These are phyloP conservation scores for Discoglossus pictus DNA, from an alignment of 2,797 vertebrate species.

Conservation along the genomic window DNA sequence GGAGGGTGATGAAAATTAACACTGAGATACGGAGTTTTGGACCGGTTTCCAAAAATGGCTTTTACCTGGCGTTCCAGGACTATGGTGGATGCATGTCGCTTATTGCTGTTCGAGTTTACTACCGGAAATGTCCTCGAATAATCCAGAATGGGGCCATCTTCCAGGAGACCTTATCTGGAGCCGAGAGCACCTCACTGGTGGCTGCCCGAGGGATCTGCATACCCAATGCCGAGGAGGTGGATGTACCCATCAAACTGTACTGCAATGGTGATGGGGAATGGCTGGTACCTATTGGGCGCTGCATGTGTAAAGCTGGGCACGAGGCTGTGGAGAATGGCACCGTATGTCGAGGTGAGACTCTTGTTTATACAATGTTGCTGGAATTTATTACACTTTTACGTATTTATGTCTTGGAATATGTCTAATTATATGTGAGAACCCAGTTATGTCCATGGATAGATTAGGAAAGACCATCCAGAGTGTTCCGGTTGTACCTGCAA, in stretches of 20 bases:
- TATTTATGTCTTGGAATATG: too few relatives aligned
- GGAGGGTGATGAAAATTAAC: constrained; percentile 96
- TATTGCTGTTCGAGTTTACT: constrained; percentile 90
- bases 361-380: too few relatives aligned
- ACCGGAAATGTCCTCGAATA: constrained; percentile 86
- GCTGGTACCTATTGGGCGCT: constrained; percentile 94
- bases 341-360: constrained; percentile 84
- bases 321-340: constrained; percentile 87
- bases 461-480: too few relatives aligned
- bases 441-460: too few relatives aligned
- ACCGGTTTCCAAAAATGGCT: constrained; percentile 87
- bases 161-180: constrained; percentile 89
- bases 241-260: constrained; percentile 94
- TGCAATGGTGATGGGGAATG: constrained; percentile 95
- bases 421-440: too few relatives aligned
- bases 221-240: constrained; percentile 90
- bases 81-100: constrained; percentile 96
- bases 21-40: constrained; percentile 92
- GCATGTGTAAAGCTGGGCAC: constrained; percentile 88
- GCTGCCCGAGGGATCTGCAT: constrained; percentile 88
- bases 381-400: too few relatives aligned
- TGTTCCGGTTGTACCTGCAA: too few relatives aligned
- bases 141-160: constrained; percentile 89
- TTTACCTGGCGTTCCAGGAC: constrained; percentile 96
- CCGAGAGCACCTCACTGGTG: constrained; percentile 92